Conservation (phyloP, 2,113 vertebrate genomes). For the Notarius quadriscutis region DNA sequence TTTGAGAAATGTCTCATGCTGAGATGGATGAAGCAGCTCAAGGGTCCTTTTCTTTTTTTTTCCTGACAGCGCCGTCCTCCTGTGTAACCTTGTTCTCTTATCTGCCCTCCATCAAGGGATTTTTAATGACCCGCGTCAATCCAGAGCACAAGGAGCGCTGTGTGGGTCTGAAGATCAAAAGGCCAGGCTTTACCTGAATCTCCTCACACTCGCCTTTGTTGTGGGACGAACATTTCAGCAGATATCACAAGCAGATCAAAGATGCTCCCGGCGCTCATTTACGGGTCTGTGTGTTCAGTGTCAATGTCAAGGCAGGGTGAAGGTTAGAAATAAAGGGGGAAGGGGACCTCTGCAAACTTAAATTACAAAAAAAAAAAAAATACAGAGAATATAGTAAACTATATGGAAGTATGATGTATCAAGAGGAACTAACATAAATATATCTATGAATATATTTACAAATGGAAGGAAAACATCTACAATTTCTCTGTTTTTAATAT, state of each 20-base stretch:
- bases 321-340: neutral
- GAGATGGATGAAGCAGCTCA: constrained; percentile 34
- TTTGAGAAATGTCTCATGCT: constrained; percentile 25
- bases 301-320: neutral
- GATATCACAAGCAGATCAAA: constrained; percentile 54
- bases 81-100: constrained; percentile 52
- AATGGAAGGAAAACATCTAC: neutral
- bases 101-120: constrained; percentile 46
- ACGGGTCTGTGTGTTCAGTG: constrained; percentile 17
- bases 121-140: constrained; percentile 56
- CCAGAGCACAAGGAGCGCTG: constrained; percentile 28
- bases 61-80: constrained; percentile 50
- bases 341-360: too few species aligned
- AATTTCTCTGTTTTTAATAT: neutral
- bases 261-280: constrained; percentile 39
- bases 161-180: constrained; percentile 53
- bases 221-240: constrained; percentile 49
- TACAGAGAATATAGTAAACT: neutral
- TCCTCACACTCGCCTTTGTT: constrained; percentile 48
- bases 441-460: neutral
- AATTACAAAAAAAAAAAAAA: neutral
- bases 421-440: neutral
- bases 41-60: constrained; percentile 18
- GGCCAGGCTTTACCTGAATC: constrained; percentile 53
- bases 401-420: neutral